phyloP scores from a whole-genome alignment of 2,797 vertebrate species.

The Hafferia zeledoni region DNA sequence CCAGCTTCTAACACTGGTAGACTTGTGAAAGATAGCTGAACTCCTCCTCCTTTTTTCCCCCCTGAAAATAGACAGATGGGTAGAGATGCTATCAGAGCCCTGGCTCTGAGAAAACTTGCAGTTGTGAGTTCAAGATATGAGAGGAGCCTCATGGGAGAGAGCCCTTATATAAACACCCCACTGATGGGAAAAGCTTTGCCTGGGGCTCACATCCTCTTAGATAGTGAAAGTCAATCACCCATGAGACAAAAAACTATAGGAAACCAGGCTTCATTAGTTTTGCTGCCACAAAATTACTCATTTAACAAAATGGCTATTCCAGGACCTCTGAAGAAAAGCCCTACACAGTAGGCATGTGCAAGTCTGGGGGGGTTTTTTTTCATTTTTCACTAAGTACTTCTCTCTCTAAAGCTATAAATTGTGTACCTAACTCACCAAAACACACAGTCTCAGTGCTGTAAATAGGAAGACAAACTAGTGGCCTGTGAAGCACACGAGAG shows the following conservation, averaged over 20 bases:
- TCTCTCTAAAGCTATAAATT: neutral
- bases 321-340: slow-evolving; percentile 10
- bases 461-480: neutral
- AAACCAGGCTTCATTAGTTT: slow-evolving; percentile 50
- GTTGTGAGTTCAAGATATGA: slow-evolving; percentile 60
- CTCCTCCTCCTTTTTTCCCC: neutral
- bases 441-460: neutral
- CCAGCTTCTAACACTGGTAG: neutral
- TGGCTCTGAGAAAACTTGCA: slow-evolving; percentile 56
- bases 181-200: slow-evolving; percentile 68
- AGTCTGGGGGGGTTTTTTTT: neutral
- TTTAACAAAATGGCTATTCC: slow-evolving; percentile 34
- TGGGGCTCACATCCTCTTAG: slow-evolving; percentile 66
- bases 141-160: slow-evolving; percentile 62
- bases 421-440: neutral
- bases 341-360: neutral
- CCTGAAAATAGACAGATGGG: slow-evolving; percentile 28
- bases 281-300: slow-evolving; percentile 30
- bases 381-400: neutral
- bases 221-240: slow-evolving; percentile 66
- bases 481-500: neutral
- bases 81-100: slow-evolving; percentile 52
- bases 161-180: slow-evolving; percentile 61
- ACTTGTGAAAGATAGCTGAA: neutral
- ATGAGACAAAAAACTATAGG: slow-evolving; percentile 63